A percentile compares a stretch with the other conserved stretches of the same genome.
Conservation (phyloP, 2,113 vertebrate species). For the Calypte anna region DNA sequence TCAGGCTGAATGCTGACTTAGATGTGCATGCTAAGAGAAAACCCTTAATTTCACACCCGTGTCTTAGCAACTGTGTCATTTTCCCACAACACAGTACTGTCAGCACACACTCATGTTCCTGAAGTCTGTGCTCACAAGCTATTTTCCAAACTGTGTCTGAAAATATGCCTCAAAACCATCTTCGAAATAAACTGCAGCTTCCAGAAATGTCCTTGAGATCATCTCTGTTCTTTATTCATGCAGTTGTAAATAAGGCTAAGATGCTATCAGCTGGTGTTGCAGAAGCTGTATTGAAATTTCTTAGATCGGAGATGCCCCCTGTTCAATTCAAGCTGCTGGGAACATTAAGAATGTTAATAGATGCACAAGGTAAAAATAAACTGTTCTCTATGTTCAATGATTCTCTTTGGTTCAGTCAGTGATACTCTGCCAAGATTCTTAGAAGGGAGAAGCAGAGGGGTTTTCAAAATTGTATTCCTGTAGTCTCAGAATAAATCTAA, state of each 20-base stretch:
- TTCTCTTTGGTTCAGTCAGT: constrained; percentile 37
- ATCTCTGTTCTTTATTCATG: constrained; percentile 51
- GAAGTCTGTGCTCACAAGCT: background rate
- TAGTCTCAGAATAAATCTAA: constrained; percentile 18
- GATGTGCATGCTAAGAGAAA: background rate
- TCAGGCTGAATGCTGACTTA: background rate
- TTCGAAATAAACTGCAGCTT: constrained; percentile 23
- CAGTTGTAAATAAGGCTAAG: constrained; percentile 98
- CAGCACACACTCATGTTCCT: rapidly evolving
- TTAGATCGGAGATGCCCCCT: constrained; percentile 97
- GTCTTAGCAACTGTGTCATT: background rate
- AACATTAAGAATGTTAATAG: constrained; percentile 97
- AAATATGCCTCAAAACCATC: background rate
- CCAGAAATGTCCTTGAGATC: constrained; percentile 9
- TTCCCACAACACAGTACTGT: background rate
- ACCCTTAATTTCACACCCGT: background rate
- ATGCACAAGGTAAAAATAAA: constrained; percentile 92
- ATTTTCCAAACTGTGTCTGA: background rate
- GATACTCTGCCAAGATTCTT: constrained; percentile 23
- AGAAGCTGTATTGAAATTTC: constrained; percentile 93
- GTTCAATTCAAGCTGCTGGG: constrained; percentile 98
- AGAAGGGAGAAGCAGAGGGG: background rate
- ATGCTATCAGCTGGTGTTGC: constrained; percentile 95
- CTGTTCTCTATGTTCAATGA: constrained; percentile 48
- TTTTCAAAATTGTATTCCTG: constrained; percentile 13